phyloP scores from a whole-genome alignment of 2,113 vertebrate species.

The Fregetta grallaria region DNA sequence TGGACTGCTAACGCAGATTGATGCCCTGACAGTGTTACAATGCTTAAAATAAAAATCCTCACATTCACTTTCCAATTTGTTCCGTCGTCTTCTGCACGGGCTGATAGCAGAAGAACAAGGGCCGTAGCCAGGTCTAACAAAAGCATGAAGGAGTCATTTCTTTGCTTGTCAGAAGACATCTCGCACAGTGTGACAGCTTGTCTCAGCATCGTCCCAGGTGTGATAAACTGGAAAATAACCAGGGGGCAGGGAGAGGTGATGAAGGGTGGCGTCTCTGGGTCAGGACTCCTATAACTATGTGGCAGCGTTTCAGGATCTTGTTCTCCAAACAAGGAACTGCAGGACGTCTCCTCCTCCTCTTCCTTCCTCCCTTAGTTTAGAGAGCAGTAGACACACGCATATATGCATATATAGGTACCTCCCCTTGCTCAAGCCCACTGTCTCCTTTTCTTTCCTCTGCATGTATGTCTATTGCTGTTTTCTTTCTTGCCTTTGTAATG shows the following conservation, averaged over 20 bases:
- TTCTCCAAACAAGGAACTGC: neutral
- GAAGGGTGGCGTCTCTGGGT: too few species aligned
- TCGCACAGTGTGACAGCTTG: neutral
- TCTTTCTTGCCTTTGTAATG: neutral
- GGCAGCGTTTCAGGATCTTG: neutral
- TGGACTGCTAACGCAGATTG: neutral
- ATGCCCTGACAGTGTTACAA: neutral
- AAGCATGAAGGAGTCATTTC: neutral
- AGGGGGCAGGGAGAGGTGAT: neutral
- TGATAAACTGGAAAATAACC: neutral
- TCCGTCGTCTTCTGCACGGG: rapidly evolving
- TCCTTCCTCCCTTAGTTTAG: neutral
- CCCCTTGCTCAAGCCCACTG: neutral
- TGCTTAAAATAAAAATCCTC: neutral
- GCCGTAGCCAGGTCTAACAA: neutral
- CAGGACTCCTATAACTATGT: neutral
- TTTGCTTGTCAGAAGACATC: neutral
- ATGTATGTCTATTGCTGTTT: neutral
- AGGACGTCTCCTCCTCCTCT: neutral
- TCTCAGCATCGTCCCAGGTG: rapidly evolving
- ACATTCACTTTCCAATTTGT: neutral
- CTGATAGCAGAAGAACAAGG: neutral
- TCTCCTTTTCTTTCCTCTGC: neutral
- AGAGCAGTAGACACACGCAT: neutral
- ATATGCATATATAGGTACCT: rapidly evolving